Evolutionary conservation across 2,113 vertebrate genomes (phyloP).

Genomic region (Rhinopomastus cyanomelas): DNA sequence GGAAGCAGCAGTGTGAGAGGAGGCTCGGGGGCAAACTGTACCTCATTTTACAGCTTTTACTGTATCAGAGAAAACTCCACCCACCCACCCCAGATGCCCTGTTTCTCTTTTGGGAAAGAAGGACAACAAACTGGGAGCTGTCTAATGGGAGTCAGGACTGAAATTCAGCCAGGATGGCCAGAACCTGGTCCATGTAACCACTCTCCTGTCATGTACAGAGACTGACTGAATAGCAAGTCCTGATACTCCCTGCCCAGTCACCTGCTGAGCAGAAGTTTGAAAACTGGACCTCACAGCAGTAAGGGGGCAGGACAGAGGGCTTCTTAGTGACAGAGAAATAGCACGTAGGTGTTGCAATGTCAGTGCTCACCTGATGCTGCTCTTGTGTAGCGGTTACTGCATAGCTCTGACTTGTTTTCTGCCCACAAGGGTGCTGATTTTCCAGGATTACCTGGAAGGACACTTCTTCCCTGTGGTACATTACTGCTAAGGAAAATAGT

Average conservation of each 20-base stretch:
- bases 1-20: not conserved
- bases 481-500: not conserved
- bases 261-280: not conserved
- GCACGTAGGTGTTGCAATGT: not conserved
- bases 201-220: not conserved
- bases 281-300: not conserved
- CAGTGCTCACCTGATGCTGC: not conserved
- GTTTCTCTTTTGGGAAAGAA: not conserved
- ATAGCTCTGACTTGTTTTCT: not conserved
- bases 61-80: not conserved
- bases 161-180: not conserved
- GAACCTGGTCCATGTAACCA: not conserved
- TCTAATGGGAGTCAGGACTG: not conserved
- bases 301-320: not conserved
- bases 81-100: not conserved
- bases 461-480: not conserved
- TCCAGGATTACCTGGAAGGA: not conserved
- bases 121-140: not conserved
- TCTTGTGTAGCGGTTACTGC: not conserved
- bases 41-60: not conserved
- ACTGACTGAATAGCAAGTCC: not conserved
- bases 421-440: not conserved
- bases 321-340: not conserved
- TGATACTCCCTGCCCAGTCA: accelerated
- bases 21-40: accelerated